Evolutionary conservation across 2,888 invertebrate genomes (phyloP).

Genomic region (Drosophila lacicola): DNA sequence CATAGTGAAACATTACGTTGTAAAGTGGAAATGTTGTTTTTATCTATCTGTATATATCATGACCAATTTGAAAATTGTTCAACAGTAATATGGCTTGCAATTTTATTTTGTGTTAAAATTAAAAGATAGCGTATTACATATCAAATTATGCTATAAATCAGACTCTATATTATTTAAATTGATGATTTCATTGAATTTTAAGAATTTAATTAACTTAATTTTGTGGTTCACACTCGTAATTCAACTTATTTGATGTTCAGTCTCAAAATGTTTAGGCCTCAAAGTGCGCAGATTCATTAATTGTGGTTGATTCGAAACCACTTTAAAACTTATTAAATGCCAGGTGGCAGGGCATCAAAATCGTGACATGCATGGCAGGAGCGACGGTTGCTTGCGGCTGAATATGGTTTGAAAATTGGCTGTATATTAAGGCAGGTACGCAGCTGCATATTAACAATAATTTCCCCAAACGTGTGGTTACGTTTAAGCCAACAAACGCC

Average conservation of each 20-base stretch:
- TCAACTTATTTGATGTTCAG: background rate
- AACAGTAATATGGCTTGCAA: no score
- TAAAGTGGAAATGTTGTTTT: no score
- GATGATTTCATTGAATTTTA: no score
- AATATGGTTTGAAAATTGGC: conserved; percentile 23
- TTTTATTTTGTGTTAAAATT: no score
- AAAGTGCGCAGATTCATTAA: background rate
- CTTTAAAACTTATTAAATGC: conserved; percentile 23
- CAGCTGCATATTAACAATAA: conserved; percentile 80
- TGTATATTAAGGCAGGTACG: conserved; percentile 50
- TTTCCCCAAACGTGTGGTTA: conserved; percentile 80
- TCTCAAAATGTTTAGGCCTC: background rate
- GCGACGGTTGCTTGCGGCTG: conserved; percentile 29
- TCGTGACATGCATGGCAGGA: conserved; percentile 12
- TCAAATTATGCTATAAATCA: no score
- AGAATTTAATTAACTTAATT: no score
- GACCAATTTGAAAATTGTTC: no score
- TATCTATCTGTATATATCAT: no score
- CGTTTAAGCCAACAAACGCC: conserved; percentile 74
- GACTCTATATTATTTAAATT: no score
- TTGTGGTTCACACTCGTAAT: background rate
- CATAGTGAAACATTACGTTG: no score
- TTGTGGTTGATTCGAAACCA: conserved; percentile 14
- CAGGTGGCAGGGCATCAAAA: conserved; percentile 27
- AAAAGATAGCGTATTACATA: no score